Conservation (phyloP, 92 coral and sea anemone genomes). For the Hydrozoanthus gracilis region DNA sequence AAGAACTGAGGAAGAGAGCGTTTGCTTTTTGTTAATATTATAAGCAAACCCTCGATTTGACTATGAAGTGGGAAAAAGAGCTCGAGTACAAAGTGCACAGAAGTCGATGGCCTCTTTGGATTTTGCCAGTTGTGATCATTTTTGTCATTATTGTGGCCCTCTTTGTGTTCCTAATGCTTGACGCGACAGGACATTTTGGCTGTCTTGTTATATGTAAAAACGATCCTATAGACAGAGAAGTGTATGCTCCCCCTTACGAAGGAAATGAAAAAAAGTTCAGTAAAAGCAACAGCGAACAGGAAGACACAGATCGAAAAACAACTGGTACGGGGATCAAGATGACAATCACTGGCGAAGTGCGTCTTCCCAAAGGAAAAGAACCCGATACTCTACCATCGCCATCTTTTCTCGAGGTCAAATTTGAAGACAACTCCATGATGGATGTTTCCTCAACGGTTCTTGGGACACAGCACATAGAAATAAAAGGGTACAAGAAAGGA, state of each 20-base stretch:
- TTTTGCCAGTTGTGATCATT: slow-evolving; percentile 51
- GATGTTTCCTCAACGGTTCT: slow-evolving; percentile 66
- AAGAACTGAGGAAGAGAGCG: no score
- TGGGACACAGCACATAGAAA: slow-evolving; percentile 63
- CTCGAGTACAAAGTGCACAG: slow-evolving; percentile 63
- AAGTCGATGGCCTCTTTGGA: slow-evolving; percentile 73
- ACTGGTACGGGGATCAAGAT: slow-evolving; percentile 50
- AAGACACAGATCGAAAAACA: not conserved
- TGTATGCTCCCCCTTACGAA: slow-evolving; percentile 44
- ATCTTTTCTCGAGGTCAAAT: slow-evolving; percentile 75
- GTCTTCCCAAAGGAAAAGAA: slow-evolving; percentile 49
- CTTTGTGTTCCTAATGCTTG: slow-evolving; percentile 78
- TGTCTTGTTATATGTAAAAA: slow-evolving; percentile 75
- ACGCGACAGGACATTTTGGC: slow-evolving; percentile 72
- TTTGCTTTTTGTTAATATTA: no score
- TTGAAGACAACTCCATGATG: slow-evolving; percentile 75
- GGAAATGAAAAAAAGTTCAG: slow-evolving; percentile 19
- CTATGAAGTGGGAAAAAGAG: slow-evolving; percentile 49
- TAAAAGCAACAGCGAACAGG: slow-evolving; percentile 7
- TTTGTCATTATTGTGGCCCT: slow-evolving; percentile 66
- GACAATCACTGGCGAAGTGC: slow-evolving; percentile 32
- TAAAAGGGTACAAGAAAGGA: slow-evolving; percentile 72
- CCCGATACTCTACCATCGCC: slow-evolving; percentile 64
- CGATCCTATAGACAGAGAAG: slow-evolving; percentile 38
- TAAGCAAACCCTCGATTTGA: not conserved